Evolutionary conservation across 2,113 vertebrate species (phyloP), one percentile per base, ranked within the genome.

Genomic region (Phainopepla nitens): DNA sequence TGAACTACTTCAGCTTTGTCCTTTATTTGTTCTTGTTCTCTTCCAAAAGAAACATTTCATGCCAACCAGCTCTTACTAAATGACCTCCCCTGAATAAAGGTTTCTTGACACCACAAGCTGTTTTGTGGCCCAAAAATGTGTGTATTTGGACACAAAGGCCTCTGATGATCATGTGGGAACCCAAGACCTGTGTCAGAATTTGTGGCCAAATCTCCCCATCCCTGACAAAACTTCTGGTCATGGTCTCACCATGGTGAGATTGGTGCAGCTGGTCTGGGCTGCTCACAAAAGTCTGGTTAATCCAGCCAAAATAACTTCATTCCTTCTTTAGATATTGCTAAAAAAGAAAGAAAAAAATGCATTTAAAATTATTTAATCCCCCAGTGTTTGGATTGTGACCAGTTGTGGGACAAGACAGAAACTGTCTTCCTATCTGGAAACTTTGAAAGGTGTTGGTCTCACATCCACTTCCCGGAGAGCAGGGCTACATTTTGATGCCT

Each of bases 401-500:
- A 78, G 23, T 18, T 94, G 42, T 57, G 60, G 81, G 72, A 66
- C 60, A 75, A 93, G 89, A 87, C 92, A 51, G 0, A 4, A 95
- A 73, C 72, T 44, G 20, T 56, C 57, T 68, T 93, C 75, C 75
- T 91, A 47, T 72, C 53, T 35, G 44, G 80, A 68, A 79, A 61
- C 79, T 82, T 65, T 72, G 58, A 60, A 91, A 95, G 92, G 94
- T 91, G 92, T 80, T 94, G 92, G 57, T 94, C 54, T 94, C 90
- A 76, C 82, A 87, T 64, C 29, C 72, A 87, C 60, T 91, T 96
- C 82, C 90, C 6, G 0, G 62, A 2, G 4, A 93, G 20, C 65
- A 33, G 61, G 25, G 49, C 22, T 71, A 25, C 5, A 0, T 93
- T 94, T 68, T 64, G 78, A 82, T n/a, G 47, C 51, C 42, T 96